These are phyloP conservation scores for Colius striatus DNA, from an alignment of 2,113 vertebrate genomes.

Conservation along the genomic window DNA sequence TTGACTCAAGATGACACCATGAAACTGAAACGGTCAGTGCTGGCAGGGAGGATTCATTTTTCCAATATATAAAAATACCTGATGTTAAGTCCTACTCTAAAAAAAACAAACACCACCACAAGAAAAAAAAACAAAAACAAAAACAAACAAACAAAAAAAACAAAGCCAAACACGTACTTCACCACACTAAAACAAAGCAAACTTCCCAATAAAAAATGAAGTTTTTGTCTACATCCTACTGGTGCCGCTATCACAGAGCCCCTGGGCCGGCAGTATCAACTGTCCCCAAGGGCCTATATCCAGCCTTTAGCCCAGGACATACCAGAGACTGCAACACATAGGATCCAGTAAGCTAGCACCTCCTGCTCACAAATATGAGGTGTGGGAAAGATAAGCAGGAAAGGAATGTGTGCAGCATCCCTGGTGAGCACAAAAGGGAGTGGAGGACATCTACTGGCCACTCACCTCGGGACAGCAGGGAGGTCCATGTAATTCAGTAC, in stretches of 20 bases:
- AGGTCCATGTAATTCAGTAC: background rate
- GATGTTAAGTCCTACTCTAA: background rate
- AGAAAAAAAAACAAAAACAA: background rate
- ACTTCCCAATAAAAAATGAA: background rate
- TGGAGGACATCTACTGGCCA: background rate
- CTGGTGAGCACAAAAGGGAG: background rate
- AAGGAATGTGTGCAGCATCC: background rate
- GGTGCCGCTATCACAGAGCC: background rate
- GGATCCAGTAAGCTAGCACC: background rate
- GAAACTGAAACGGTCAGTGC: background rate
- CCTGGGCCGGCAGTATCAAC: background rate
- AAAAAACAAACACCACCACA: background rate
- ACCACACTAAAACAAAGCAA: background rate
- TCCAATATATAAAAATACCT: background rate
- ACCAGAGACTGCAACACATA: background rate
- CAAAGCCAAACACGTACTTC: background rate
- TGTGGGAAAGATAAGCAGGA: background rate
- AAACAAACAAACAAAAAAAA: background rate
- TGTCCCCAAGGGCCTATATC: rapidly evolving
- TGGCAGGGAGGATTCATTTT: background rate
- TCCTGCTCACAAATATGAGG: background rate
- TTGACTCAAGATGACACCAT: background rate
- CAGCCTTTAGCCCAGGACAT: background rate
- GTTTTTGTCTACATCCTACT: background rate
- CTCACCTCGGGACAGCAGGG: background rate